Evolutionary conservation across 2,888 invertebrate genomes (phyloP).

Genomic region (Eulithis testata): DNA sequence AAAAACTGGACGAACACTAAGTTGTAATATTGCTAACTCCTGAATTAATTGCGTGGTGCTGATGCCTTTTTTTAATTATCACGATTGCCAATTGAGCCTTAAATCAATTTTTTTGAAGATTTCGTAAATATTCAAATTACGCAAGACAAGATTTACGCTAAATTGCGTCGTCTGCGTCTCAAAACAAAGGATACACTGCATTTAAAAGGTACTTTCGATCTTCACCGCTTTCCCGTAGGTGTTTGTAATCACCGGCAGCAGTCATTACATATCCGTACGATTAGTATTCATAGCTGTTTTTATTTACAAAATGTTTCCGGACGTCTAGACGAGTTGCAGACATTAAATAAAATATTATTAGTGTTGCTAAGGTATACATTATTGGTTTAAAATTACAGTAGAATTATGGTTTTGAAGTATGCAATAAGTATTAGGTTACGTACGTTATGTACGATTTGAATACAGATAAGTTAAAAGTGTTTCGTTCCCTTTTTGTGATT

Average conservation of each 20-base stretch:
- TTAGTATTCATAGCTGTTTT: conserved; percentile 32
- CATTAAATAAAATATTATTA: conserved; percentile 28
- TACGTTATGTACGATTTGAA: no score
- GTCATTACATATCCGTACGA: conserved; percentile 26
- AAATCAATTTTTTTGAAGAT: no score
- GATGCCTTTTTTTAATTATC: no score
- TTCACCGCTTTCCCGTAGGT: conserved; percentile 1
- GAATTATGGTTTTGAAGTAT: not conserved
- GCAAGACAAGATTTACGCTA: no score
- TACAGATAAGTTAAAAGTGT: no score
- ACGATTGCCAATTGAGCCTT: no score
- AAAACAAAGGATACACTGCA: not conserved
- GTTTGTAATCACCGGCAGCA: conserved; percentile 7
- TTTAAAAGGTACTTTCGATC: conserved; percentile 7
- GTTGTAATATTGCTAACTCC: no score
- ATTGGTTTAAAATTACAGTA: not conserved
- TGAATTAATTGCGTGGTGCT: no score
- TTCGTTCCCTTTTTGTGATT: no score
- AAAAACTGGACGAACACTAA: no score
- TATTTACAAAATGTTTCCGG: conserved; percentile 31
- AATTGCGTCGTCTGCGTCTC: not conserved
- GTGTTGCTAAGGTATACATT: conserved; percentile 21
- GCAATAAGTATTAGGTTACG: no score
- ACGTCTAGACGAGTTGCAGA: conserved; percentile 40
- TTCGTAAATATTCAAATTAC: no score